Conservation (phyloP, 2,797 vertebrate genomes). For the Platalea minor region DNA sequence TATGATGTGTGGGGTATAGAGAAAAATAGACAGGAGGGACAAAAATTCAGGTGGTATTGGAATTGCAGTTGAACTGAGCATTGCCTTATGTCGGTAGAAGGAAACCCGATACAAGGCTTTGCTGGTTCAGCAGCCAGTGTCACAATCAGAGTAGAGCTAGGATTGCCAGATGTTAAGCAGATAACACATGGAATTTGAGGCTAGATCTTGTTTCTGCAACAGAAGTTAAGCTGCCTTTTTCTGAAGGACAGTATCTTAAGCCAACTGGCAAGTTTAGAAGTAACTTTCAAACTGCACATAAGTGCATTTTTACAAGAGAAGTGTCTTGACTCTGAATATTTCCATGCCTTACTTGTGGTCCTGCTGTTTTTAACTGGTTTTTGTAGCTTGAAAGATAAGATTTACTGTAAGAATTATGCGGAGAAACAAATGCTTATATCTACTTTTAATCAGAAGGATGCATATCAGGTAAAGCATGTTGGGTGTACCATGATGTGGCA, state of each 20-base stretch:
- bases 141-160: not conserved
- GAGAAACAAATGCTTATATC: not conserved
- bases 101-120: not conserved
- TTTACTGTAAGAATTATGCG: not conserved
- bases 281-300: not conserved
- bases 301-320: not conserved
- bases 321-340: not conserved
- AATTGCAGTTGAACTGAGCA: not conserved
- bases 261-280: not conserved
- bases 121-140: constrained; percentile 11
- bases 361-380: not conserved
- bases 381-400: not conserved
- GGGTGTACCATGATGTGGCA: not conserved
- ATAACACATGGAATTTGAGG: not conserved
- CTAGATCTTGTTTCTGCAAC: constrained; percentile 10
- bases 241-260: not conserved
- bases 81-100: not conserved
- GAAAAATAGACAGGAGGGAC: not conserved
- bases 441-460: not conserved
- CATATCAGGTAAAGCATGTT: not conserved
- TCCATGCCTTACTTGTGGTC: not conserved
- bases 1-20: not conserved
- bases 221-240: constrained; percentile 25
- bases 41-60: not conserved
- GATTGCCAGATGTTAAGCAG: constrained; percentile 16